Base-by-base conservation (phyloP, 2,888 invertebrate genomes). In the Diarsia rubi region DNA sequence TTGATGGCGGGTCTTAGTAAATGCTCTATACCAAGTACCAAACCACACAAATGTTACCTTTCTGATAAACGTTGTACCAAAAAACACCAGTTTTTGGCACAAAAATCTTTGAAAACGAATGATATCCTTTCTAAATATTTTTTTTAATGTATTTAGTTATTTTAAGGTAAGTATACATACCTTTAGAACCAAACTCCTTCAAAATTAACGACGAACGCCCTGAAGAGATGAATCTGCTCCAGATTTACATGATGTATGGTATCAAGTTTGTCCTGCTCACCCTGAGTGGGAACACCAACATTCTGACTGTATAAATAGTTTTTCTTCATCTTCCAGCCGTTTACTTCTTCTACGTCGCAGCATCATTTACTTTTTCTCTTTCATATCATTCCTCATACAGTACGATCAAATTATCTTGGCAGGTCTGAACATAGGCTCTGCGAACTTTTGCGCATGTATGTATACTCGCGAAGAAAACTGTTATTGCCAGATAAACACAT, bases 41-140 rank as follows among this genome's bases (percentile, higher is more conserved):
- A 37, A 37, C 54, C 14, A 54, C 24, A 37, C 37, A 37, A 14
- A n/a, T n/a, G n/a, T n/a, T n/a, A n/a, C 14, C 54, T 54, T 54
- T 27, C 24, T 16, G 54, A 54, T 24, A 16, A 24, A 54, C 6
- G 6, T 16, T 24, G 24, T 24, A 54, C 24, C 24, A 54, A 14
- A 54, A 14, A 54, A 24, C 54, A 24, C 54, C 24, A 24, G 14
- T 24, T 24, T 24, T 16, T 54, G 54, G 54, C 24, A 24, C 54
- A 24, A 16, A n/a, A 54, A 16, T 54, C 24, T 24, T 54, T 54
- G 24, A 24, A 14, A 54, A 24, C 14, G 54, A 24, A 54, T 54
- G 54, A 54, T 24, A 54, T 54, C 54, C 24, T 54, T 54, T 54
- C 54, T 54, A 54, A 54, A 54, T 54, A 54, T 24, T 54, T 54